phyloP scores from a whole-genome alignment of 2,113 vertebrate genomes.

The Xenopus laevis region DNA sequence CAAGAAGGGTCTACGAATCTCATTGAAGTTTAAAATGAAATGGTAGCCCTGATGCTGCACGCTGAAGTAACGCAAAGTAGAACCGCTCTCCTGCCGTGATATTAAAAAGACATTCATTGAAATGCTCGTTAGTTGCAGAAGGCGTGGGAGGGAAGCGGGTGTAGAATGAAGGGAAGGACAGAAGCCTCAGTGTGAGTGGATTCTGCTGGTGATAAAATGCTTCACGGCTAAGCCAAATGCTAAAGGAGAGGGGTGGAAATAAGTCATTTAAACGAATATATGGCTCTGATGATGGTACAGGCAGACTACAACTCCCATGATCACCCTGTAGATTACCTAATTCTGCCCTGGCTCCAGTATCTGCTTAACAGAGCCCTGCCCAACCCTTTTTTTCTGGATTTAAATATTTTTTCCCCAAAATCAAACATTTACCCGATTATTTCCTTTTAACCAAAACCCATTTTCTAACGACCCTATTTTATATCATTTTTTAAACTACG shows the following conservation, averaged over 20 bases:
- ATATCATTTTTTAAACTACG: not conserved
- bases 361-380: not conserved
- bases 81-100: not conserved
- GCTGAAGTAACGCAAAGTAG: not conserved
- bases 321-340: too few relatives aligned
- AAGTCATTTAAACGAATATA: not conserved
- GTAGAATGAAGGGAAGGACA: not conserved
- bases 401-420: not conserved
- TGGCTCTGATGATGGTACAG: not conserved
- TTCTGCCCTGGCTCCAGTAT: too few relatives aligned
- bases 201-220: constrained; percentile 24
- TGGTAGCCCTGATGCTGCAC: not conserved
- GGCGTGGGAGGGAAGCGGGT: not conserved
- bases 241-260: not conserved
- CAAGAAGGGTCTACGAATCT: not conserved
- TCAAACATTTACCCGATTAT: too few relatives aligned
- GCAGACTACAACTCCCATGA: not conserved
- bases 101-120: not conserved
- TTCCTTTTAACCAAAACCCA: not conserved
- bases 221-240: not conserved
- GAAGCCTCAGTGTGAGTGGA: not conserved
- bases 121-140: constrained; percentile 6
- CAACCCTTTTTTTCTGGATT: not conserved
- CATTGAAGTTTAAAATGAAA: constrained; percentile 16
- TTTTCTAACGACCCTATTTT: not conserved